Evolutionary conservation across 2,888 invertebrate genomes (phyloP), one percentile per base, ranked within the genome.

Genomic region (Drosophila pseudotalamancana): DNA sequence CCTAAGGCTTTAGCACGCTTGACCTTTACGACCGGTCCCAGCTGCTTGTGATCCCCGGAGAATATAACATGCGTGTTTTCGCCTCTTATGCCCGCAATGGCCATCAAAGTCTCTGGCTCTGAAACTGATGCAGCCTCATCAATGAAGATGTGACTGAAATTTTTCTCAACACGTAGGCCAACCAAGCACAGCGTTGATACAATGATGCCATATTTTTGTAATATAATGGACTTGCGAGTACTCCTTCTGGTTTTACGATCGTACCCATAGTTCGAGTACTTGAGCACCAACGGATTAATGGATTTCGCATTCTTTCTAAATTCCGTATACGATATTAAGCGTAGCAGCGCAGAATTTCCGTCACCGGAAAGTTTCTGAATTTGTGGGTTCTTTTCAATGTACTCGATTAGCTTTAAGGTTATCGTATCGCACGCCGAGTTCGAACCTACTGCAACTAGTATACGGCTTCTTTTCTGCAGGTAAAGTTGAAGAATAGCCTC

Each of bases 91-190:
- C 89, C 90, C 50, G 92, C 92, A 37, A 94, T 90, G 3, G 95
- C 93, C 74, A 95, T 92, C 50, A 94, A 87, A n/a, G 93, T 91
- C 88, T 95, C 95, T 0, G 95, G 94, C 89, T 96, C 95, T 4
- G 92, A 93, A 0, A 94, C 93, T 81, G 96, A 95, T 0, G 95
- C 95, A 21, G 95, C 95, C 92, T 96, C 96, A 87, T 96, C 96
- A 57, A 96, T 93, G 86, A 96, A 95, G 11, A 95, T 92, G 85
- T 95, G 9, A 9, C 25, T 25, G 9, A 25, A 25, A 25, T 25
- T 9, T 25, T 9, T 6, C 9, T 1, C 2, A 25, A 25, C 1
- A 2, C 25, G 25, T 25, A 25, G 9, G 6, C 25, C 25, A 1
- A 9, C 92, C 6, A 93, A 92, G 23, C 93, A 90, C 48, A 95